Evolutionary conservation across 2,113 vertebrate species (phyloP), one percentile per base, ranked within the genome.

Genomic region (Gallinago media): DNA sequence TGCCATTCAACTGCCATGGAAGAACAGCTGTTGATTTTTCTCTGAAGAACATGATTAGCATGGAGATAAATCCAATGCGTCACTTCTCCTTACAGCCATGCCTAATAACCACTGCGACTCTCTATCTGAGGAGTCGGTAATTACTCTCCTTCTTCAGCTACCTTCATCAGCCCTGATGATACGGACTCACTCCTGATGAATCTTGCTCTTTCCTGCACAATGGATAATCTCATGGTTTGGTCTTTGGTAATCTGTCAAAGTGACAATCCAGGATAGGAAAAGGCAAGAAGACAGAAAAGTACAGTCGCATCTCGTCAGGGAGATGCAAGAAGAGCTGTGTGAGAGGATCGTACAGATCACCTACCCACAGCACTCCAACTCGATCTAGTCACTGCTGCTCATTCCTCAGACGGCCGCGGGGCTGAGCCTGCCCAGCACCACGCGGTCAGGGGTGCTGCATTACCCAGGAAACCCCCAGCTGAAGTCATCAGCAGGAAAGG

Each of bases 31-130:
- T 94, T 96, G 95, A 72, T 96, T 95, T 96, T 94, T 85, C 96
- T 96, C 92, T 96, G 96, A 96, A 96, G 96, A 97, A 96, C 95
- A 95, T 82, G 96, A 96, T 96, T 95, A 95, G 94, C 96, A 94
- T 96, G 94, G 96, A 96, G 96, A 96, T 96, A 94, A 96, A 97
- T 94, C 95, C 77, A 94, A 88, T 0, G 1, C 83, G 71, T 94
- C 96, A 89, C 95, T 85, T 94, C 92, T 96, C 78, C 94, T 96
- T 80, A 92, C 73, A 94, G 89, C 91, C 91, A 89, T 92, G 83
- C 94, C 96, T 94, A 96, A 96, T 89, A 94, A 94, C 88, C 74
- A 52, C 92, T 75, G 86, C 1, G 15, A 75, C 91, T 93, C 85
- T 32, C 27, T 4, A 62, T 84, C 20, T 46, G n/a, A 92, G 86